Evolutionary conservation across 2,113 vertebrate genomes (phyloP), one percentile per base, ranked within the genome.

Genomic region (Paraplagusia blochii): DNA sequence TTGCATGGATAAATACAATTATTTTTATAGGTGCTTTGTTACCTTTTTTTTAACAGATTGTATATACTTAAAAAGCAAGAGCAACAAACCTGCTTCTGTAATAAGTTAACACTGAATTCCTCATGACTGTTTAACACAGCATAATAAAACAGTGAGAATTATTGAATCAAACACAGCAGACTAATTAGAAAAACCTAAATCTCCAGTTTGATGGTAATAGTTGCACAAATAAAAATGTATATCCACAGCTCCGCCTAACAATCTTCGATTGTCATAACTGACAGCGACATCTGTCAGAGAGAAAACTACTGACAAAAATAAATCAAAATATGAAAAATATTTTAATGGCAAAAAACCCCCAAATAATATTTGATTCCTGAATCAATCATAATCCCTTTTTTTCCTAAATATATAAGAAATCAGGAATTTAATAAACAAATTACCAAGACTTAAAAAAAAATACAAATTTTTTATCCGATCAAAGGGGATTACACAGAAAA

Each of bases 121-220:
- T 15, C 4, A 36, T 18, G 10, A 51, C 18, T 48, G 33, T 17
- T 39, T 22, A 15, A 9, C 6, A 18, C 8, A 42, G 13, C n/a
- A 5, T 52, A 11, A 43, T 6, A 64, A 15, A 22, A 34, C 12
- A 40, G 5, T 38, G 36, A 36, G 12, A 22, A 45, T 50, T 34
- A 34, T 47, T 17, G 45, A 54, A 15, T 17, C 34, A 47, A 39
- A 54, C 8, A 48, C 12, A 15, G 44, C 13, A n/a, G 40, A 29
- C 7, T 38, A n/a, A 51, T 60, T 59, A 60, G 13, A 45, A 15
- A 46, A n/a, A 22, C 8, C 18, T 50, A 52, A 42, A 63, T 53
- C 58, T 44, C 35, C 34, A 53, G 40, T 44, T 54, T 52, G 40
- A 59, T 63, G 58, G 14, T 13, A 43, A 29, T 53, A 45, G 56